Percentiles rank a stretch among this genome's conserved stretches.
Conservation (phyloP, 1,140 invertebrate genomes). For the Drosophila ironensis region DNA sequence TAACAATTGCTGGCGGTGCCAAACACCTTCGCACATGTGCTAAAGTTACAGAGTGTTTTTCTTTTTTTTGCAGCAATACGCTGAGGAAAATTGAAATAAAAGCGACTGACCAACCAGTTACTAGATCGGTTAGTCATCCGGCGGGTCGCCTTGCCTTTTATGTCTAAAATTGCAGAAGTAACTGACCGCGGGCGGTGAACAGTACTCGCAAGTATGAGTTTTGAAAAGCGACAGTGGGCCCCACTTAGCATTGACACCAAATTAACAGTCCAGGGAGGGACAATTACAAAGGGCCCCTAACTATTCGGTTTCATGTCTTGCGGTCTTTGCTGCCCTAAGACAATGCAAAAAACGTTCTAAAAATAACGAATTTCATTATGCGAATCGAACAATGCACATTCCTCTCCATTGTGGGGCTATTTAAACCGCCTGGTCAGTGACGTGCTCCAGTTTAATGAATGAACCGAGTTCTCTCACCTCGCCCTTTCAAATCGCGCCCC, state of each 20-base stretch:
- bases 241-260: slow-evolving; percentile 80
- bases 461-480: slow-evolving; percentile 31
- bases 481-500: background rate
- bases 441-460: slow-evolving; percentile 67
- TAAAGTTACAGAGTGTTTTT: slow-evolving; percentile 58
- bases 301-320: slow-evolving; percentile 41
- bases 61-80: background rate
- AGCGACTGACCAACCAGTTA: slow-evolving; percentile 22
- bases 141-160: slow-evolving; percentile 71
- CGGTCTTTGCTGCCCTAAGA: slow-evolving; percentile 7
- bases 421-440: slow-evolving; percentile 66
- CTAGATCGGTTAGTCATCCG: slow-evolving; percentile 28
- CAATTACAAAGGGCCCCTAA: slow-evolving; percentile 50
- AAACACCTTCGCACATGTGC: slow-evolving; percentile 79
- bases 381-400: slow-evolving; percentile 44
- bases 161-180: slow-evolving; percentile 81
- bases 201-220: slow-evolving; percentile 14
- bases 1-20: slow-evolving; percentile 47
- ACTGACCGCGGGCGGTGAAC: slow-evolving; percentile 65
- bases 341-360: slow-evolving; percentile 58
- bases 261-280: slow-evolving; percentile 40
- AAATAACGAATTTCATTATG: slow-evolving; percentile 26
- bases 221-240: slow-evolving; percentile 28
- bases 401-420: slow-evolving; percentile 71
- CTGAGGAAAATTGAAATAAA: background rate